Evolutionary conservation across 1,140 invertebrate genomes (phyloP), one percentile per base, ranked within the genome.

Genomic region (Drosophila saltans): DNA sequence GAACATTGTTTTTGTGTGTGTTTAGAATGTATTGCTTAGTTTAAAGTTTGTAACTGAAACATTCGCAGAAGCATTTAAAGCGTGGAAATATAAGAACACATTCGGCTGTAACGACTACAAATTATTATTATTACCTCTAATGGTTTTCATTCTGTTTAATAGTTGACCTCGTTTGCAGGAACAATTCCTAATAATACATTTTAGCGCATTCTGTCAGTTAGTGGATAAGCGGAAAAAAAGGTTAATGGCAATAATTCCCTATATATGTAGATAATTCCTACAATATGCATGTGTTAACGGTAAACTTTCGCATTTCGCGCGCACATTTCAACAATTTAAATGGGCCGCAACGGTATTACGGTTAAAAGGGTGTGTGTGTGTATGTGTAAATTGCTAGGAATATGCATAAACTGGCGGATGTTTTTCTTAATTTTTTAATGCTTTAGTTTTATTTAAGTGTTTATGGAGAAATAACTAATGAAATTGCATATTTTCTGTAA

Each of bases 381-480:
- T 69, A 26, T 60, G 58, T 69, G 67, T 26, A 62, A 82, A 80
- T 81, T 80, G 80, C 82, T 71, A 69, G 36, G 69, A 86, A 88
- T 82, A 88, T 81, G 67, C 84, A 89, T 83, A 83, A 89, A 83
- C 75, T 56, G 39, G 66, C 83, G 75, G 78, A 79, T 79, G 70
- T 75, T 82, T 52, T 75, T 82, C 73, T 67, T 67, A 71, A 66
- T 88, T 80, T 36, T 83, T 72, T 62, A 86, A 89, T 83, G 84
- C 72, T 86, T 86, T 83, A 83, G 68, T 86, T 86, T 89, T 86
- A 86, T 86, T 77, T 86, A 86, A 89, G 83, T 86, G 83, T 86
- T 86, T 86, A 86, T 86, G 83, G 84, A 86, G 84, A 86, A 86
- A 86, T 86, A 86, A 89, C 84, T 86, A 86, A 86, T 86, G 83